Evolutionary conservation across 2,888 invertebrate genomes (phyloP).

Genomic region (Idaea dimidiata): DNA sequence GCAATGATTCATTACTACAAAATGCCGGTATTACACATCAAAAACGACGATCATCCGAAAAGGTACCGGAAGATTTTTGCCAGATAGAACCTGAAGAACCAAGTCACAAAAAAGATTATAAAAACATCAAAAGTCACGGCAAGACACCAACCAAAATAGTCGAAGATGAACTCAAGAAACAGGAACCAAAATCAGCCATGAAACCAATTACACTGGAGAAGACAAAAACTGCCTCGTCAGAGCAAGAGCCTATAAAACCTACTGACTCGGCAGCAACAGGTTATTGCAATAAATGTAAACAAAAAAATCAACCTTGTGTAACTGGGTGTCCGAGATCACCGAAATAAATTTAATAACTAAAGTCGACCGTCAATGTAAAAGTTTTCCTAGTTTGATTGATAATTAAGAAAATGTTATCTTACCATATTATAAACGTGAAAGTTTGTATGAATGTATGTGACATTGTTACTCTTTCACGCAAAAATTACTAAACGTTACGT

Average conservation of each 20-base stretch:
- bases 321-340: constrained; percentile 42
- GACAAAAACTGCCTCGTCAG: neutral
- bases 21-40: constrained; percentile 14
- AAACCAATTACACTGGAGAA: neutral
- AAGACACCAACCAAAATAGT: neutral
- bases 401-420: neutral
- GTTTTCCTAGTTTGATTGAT: neutral
- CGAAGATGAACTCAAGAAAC: neutral
- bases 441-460: too few relatives aligned
- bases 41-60: neutral
- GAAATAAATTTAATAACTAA: constrained; percentile 10
- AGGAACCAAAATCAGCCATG: neutral
- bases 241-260: constrained; percentile 6
- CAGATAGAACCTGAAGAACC: neutral
- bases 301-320: constrained; percentile 45
- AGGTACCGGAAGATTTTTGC: neutral
- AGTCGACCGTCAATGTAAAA: too few relatives aligned
- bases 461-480: too few relatives aligned
- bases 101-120: neutral
- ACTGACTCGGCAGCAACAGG: constrained; percentile 5
- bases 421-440: too few relatives aligned
- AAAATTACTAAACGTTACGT: too few relatives aligned
- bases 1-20: constrained; percentile 8
- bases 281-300: constrained; percentile 45
- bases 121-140: neutral